These are phyloP conservation scores for Nephila pilipes DNA, from an alignment of 1,140 invertebrate species.

Conservation along the genomic window DNA sequence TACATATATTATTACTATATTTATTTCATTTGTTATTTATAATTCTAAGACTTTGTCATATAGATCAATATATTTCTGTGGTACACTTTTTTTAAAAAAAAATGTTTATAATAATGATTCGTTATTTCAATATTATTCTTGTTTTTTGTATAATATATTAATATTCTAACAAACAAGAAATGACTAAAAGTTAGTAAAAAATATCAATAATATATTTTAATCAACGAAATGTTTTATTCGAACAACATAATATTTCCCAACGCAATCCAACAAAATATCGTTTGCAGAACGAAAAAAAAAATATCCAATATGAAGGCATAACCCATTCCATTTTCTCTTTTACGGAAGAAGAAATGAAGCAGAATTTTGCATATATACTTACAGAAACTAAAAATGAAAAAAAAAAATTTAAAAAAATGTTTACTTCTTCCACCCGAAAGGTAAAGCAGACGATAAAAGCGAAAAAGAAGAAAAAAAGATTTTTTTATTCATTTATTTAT, in stretches of 20 bases:
- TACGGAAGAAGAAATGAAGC: background rate
- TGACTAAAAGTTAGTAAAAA: no score
- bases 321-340: background rate
- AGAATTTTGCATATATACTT: background rate
- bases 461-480: background rate
- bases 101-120: no score
- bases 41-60: no score
- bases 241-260: background rate
- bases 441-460: background rate
- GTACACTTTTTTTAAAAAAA: no score
- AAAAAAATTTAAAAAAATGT: background rate
- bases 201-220: no score
- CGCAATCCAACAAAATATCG: background rate
- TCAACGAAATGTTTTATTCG: no score
- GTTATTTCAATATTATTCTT: no score
- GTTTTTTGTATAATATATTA: no score
- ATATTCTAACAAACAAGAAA: no score
- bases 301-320: background rate
- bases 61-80: no score
- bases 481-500: slow-evolving; percentile 4
- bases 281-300: background rate
- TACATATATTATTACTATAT: no score
- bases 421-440: background rate
- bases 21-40: no score
- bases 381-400: background rate